Conservation (phyloP, 2,888 invertebrate genomes). For the Habrosyne pyritoides region DNA sequence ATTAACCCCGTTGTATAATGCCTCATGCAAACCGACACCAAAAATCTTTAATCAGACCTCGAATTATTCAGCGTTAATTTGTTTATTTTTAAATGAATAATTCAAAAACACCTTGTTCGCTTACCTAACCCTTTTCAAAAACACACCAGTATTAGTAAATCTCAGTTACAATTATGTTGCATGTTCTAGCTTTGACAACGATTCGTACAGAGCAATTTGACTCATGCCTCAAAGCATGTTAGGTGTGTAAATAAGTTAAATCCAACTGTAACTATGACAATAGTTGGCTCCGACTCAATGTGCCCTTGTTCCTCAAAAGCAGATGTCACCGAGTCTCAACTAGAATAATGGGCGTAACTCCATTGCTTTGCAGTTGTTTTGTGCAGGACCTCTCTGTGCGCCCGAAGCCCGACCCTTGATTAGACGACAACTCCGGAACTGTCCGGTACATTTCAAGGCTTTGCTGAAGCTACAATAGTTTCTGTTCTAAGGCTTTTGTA, state of each 20-base stretch:
- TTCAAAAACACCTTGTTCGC: neutral
- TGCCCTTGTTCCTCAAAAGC: constrained; percentile 35
- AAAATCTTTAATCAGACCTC: neutral
- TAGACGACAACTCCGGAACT: constrained; percentile 43
- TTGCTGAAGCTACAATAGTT: constrained; percentile 32
- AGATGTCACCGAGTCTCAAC: constrained; percentile 22
- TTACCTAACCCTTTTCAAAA: neutral
- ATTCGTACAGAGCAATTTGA: neutral
- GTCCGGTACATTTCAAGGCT: constrained; percentile 45
- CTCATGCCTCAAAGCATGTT: constrained; percentile 8
- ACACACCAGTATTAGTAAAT: too few species aligned
- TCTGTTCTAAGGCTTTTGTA: neutral
- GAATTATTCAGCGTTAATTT: neutral
- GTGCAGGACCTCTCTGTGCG: constrained; percentile 31
- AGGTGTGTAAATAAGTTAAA: constrained; percentile 31
- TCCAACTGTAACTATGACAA: constrained; percentile 24
- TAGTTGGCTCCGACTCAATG: constrained; percentile 31
- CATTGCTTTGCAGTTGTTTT: constrained; percentile 33
- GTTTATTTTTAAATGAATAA: neutral
- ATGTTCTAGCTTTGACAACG: neutral
- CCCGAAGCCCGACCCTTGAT: constrained; percentile 40
- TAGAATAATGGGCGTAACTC: constrained; percentile 38
- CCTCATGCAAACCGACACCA: neutral
- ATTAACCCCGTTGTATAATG: too few species aligned
- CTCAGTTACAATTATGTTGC: neutral